Conservation (phyloP, 2,113 vertebrate species). For the Oxyura jamaicensis region DNA sequence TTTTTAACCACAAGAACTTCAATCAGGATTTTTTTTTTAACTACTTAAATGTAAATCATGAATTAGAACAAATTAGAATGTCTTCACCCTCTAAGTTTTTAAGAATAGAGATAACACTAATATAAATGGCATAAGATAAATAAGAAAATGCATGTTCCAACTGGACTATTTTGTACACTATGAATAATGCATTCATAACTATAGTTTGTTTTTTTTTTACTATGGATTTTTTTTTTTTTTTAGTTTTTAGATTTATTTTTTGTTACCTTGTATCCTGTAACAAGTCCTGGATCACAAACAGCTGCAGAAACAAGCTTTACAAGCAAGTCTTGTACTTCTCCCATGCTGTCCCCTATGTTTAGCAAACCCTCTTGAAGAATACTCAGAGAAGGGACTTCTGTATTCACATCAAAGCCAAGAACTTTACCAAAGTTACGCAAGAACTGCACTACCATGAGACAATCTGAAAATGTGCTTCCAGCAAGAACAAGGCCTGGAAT, state of each 20-base stretch:
- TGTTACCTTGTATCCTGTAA: constrained; percentile 90
- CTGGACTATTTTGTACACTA: neutral
- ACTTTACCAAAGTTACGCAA: constrained; percentile 93
- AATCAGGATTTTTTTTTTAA: neutral
- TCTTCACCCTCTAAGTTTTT: neutral
- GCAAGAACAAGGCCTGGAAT: constrained; percentile 89
- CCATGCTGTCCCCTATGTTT: constrained; percentile 85
- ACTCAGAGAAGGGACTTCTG: constrained; percentile 83
- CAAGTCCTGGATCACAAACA: constrained; percentile 91
- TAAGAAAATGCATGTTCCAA: neutral
- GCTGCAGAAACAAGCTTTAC: constrained; percentile 90
- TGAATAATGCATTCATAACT: neutral
- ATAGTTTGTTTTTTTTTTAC: neutral
- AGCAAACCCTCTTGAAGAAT: constrained; percentile 92
- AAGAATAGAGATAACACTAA: neutral
- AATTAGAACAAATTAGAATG: neutral
- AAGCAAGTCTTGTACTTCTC: constrained; percentile 90
- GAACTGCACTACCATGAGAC: constrained; percentile 95
- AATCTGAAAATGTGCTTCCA: constrained; percentile 89
- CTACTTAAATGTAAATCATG: neutral
- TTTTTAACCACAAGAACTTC: neutral
- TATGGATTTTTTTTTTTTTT: neutral
- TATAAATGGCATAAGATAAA: neutral
- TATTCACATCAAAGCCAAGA: constrained; percentile 85
- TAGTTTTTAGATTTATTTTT: constrained; percentile 13